phyloP scores from a whole-genome alignment of 1,140 invertebrate genomes.

The Drosophila suzukii region DNA sequence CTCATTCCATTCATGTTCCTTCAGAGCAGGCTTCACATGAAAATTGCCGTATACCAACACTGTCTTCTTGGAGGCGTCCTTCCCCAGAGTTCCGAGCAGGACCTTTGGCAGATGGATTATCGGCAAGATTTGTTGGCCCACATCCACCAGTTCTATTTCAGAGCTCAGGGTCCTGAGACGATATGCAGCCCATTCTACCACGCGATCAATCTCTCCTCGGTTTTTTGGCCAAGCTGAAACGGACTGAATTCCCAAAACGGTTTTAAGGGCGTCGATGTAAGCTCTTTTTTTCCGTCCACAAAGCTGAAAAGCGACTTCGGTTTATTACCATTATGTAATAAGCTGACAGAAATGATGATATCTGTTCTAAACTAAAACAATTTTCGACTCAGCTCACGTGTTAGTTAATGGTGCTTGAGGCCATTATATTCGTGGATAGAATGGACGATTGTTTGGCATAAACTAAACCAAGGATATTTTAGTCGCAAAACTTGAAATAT shows the following conservation, averaged over 20 bases:
- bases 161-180: slow-evolving; percentile 92
- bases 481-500: no score
- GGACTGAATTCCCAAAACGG: slow-evolving; percentile 97
- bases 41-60: slow-evolving; percentile 98
- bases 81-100: slow-evolving; percentile 93
- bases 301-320: slow-evolving; percentile 57
- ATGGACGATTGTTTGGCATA: no score
- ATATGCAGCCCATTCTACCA: slow-evolving; percentile 91
- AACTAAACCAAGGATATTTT: no score
- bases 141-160: slow-evolving; percentile 90
- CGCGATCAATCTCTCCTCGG: slow-evolving; percentile 85
- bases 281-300: slow-evolving; percentile 64
- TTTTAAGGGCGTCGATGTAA: slow-evolving; percentile 92
- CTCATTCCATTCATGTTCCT: slow-evolving; percentile 96
- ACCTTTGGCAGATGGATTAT: slow-evolving; percentile 94
- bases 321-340: slow-evolving; percentile 35
- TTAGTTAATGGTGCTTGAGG: background rate
- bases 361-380: background rate
- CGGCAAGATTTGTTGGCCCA: slow-evolving; percentile 91
- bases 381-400: background rate
- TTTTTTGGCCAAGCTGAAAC: slow-evolving; percentile 92
- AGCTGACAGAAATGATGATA: slow-evolving; percentile 12
- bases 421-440: no score
- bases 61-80: slow-evolving; percentile 95
- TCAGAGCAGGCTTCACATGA: slow-evolving; percentile 97